A percentile compares a stretch with the other conserved stretches of the same genome.
Evolutionary conservation across 2,113 vertebrate species (phyloP).

Genomic region (Onychostruthus taczanowskii): DNA sequence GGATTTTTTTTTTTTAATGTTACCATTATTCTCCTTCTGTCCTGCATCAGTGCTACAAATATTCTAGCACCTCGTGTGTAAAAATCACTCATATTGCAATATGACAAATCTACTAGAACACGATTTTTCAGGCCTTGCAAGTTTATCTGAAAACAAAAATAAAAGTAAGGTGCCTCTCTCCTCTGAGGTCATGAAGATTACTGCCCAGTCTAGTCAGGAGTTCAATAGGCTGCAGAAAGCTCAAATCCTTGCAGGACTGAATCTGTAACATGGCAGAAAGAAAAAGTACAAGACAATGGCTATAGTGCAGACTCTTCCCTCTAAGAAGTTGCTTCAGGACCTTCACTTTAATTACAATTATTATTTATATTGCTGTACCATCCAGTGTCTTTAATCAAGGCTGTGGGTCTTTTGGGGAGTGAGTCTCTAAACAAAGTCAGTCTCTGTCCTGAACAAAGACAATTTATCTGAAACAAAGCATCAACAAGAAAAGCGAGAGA

Average conservation of each 20-base stretch:
- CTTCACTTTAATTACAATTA: background rate
- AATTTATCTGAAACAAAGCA: background rate
- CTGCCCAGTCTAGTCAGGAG: background rate
- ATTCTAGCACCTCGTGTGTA: background rate
- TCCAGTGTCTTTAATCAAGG: background rate
- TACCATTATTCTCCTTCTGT: background rate
- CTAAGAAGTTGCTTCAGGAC: background rate
- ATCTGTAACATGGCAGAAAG: background rate
- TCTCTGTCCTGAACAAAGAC: background rate
- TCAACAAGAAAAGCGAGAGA: background rate
- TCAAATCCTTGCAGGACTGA: background rate
- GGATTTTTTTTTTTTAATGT: background rate
- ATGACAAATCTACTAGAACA: background rate
- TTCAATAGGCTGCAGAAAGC: background rate
- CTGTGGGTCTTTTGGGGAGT: background rate
- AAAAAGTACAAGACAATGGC: background rate
- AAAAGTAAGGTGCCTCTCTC: background rate
- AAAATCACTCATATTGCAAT: background rate
- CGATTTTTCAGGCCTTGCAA: background rate
- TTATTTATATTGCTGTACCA: background rate
- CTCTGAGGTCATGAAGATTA: background rate
- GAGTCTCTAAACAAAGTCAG: background rate
- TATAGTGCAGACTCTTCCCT: background rate
- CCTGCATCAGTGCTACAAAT: background rate
- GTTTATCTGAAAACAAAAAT: background rate